Evolutionary conservation across 2,797 vertebrate genomes (phyloP), one percentile per base, ranked within the genome.

Genomic region (Poeciliopsis gracilis): DNA sequence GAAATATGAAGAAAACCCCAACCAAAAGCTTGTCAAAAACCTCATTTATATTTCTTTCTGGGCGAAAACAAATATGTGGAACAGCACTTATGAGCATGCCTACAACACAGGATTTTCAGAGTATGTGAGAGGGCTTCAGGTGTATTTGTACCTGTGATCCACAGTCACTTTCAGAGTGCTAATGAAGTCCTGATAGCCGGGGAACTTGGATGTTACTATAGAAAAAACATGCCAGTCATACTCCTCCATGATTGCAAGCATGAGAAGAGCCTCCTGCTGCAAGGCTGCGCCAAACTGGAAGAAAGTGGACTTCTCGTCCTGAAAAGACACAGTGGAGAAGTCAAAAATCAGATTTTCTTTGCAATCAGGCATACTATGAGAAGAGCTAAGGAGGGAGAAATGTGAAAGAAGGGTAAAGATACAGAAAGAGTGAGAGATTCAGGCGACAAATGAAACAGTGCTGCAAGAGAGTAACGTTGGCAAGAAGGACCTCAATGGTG

Each of bases 201-300:
- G 98, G 88, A 98, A 99, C 87, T 97, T 98, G 90, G 97, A 99
- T 86, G 98, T 99, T 88, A 99, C 98, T 63, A 99, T 94, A 59
- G 98, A 98, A 94, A 99, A 99, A 85, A 97, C 94, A 0, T 99
- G 98, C 98, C 98, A 99, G 95, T 99, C 98, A 2, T 99, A 99
- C 92, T 99, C 98, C 93, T 99, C 97, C 98, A 99, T 99, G 91
- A 99, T 98, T 86, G 97, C 94, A 77, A 99, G 89, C 98, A 99
- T 99, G 90, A 98, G 96, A 0, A 96, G 96, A 72, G 98, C 97
- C 90, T 99, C 98, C 89, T 99, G 98, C 90, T 98, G 98, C 90
- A 99, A 97, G 46, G 98, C 98, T 0, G 98, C 98, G 18, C 98
- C 98, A 75, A 99, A 99, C 87, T 99, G 98, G 96, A 99, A 99